phyloP scores from a whole-genome alignment of 2,888 invertebrate species.

The Noctua fimbriata region DNA sequence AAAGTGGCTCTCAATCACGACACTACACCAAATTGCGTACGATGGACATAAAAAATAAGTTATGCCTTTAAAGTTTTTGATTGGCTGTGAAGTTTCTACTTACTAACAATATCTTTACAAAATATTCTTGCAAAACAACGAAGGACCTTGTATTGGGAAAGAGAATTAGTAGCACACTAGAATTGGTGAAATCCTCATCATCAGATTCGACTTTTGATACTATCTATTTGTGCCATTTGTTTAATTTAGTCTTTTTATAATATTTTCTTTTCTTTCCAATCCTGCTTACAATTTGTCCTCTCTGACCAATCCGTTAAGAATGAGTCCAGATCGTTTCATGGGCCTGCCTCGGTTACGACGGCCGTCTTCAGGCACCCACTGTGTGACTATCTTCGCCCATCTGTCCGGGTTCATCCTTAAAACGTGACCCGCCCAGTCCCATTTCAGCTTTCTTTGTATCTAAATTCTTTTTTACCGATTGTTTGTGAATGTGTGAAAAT shows the following conservation, averaged over 20 bases:
- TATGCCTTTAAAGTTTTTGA: background rate
- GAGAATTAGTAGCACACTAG: background rate
- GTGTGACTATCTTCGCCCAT: too few species aligned
- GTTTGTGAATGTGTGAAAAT: too few species aligned
- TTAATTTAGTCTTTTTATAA: background rate
- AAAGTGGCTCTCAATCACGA: slow-evolving; percentile 31
- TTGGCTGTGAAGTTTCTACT: background rate
- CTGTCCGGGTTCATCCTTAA: too few species aligned
- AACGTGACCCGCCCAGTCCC: too few species aligned
- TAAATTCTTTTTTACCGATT: too few species aligned
- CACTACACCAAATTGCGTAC: slow-evolving; percentile 12
- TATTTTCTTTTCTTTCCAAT: too few species aligned
- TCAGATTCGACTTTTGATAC: background rate
- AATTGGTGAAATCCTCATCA: background rate
- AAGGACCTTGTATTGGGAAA: background rate
- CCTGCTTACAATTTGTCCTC: too few species aligned
- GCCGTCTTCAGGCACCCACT: too few species aligned
- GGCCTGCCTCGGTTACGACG: too few species aligned
- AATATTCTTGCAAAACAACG: background rate
- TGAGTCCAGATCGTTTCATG: too few species aligned
- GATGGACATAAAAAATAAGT: background rate
- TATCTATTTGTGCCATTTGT: background rate
- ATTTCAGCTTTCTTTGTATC: too few species aligned
- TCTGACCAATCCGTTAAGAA: too few species aligned
- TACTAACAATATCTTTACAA: background rate